Base-by-base conservation (phyloP, 2,888 invertebrate species). In the Gandaritis pyraliata region DNA sequence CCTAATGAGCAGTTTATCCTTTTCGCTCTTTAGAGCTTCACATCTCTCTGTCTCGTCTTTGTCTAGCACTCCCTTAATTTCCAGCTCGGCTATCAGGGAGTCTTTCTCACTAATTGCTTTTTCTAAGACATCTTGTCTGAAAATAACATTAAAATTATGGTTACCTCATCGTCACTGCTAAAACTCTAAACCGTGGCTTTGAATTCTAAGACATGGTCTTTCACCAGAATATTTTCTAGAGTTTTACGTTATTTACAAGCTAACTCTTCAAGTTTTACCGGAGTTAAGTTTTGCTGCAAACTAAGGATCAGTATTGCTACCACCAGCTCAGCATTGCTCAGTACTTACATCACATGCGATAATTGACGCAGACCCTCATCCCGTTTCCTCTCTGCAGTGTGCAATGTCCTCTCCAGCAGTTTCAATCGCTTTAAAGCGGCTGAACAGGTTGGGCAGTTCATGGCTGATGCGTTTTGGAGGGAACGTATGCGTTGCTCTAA, bases 71-170 rank as follows among this genome's bases (percentile, higher is more conserved):
- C 95, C 95, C 59, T 94, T 94, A 77, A 96, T 93, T 83, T 98
- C 97, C 60, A 97, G 84, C 66, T 97, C 93, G 0, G 97, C 97
- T 73, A 98, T 94, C 83, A 96, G 96, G 11, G 97, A 95, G 84
- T 98, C 98, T 82, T 97, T 97, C 78, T 97, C 97, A 76, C 96
- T 96, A 64, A 98, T 95, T 3, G 96, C 95, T 62, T 95, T 95
- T 86, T 97, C 95, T 66, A 98, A 87, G 54, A 97, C 95, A 86
- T 98, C 97, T 87, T 96, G 95, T 81, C 97, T 97, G 83, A 13
- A 86, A 85, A 59, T 39, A 46, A 12, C 23, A 23, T 23, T 5
- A 45, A 13, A 29, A 38, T 30, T 30, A 13, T 30, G 1, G 6
- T 47, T 13, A 47, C 12, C 23, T 23, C 5, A 6, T 39, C n/a